phyloP scores from a whole-genome alignment of 2,797 vertebrate genomes.

The Sebastes wilsoni region DNA sequence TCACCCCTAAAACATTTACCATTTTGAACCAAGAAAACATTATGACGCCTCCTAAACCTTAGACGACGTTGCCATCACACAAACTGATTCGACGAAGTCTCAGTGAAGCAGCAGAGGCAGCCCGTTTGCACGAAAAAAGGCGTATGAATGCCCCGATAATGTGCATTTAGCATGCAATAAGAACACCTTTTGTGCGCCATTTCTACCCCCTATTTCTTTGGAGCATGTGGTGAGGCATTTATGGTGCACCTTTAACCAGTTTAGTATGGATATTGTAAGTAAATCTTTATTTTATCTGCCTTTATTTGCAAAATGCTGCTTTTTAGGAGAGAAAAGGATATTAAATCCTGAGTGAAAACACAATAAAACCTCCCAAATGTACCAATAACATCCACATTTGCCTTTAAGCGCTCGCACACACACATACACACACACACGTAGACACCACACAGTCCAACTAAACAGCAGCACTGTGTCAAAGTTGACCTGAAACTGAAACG shows the following conservation, averaged over 20 bases:
- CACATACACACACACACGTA: not conserved
- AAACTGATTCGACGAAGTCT: not conserved
- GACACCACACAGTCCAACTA: constrained; percentile 12
- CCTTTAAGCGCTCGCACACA: not conserved
- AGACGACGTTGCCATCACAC: not conserved
- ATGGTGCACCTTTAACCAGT: not conserved
- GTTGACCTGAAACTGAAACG: constrained; percentile 67
- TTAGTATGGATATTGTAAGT: not conserved
- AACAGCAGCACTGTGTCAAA: constrained; percentile 37
- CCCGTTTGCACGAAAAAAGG: no score
- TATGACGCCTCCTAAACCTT: not conserved
- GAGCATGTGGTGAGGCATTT: no score
- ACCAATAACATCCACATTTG: constrained; percentile 6
- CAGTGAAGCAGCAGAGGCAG: not conserved
- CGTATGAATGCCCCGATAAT: no score
- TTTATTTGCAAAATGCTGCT: constrained; percentile 33
- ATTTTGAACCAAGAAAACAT: not conserved
- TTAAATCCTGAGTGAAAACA: constrained; percentile 28
- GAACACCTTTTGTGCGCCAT: no score
- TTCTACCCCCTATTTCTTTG: no score
- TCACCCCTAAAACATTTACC: no score
- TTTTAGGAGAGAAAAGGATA: constrained; percentile 1
- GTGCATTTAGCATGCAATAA: no score
- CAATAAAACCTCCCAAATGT: constrained; percentile 21
- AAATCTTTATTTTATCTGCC: not conserved